Evolutionary conservation across 1,140 invertebrate species (phyloP), one percentile per base, ranked within the genome.

Genomic region (Microvelia longipes): DNA sequence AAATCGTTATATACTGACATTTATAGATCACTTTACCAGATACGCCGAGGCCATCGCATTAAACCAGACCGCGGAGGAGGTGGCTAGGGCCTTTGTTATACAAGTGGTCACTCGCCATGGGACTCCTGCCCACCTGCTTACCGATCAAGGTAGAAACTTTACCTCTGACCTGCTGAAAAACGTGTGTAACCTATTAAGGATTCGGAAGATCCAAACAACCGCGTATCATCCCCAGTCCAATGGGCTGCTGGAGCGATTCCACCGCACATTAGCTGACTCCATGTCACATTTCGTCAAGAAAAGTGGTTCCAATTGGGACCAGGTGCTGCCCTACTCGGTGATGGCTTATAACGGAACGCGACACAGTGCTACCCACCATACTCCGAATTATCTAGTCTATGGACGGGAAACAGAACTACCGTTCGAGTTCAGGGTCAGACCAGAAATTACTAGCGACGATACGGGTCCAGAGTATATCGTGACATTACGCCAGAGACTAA

Each of bases 81-180:
- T 50, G 35, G 19, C 35, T 50, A 50, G 19, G 5, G 19, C 35
- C 35, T 19, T 50, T 19, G 19, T 50, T 5, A 50, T 5, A 19
- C 19, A 5, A 19, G 5, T 11, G 5, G 35, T 50, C 19, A 5
- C 74, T 1, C 73, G 77, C 15, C 82, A 77, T 72, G 80, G 81
- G 1, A 29, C 70, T 1, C 79, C 79, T 1, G 2, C 25, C 0
- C 61, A 26, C 24, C 76, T 82, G 13, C 81, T 77, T 0, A 79
- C 78, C 0, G 81, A 83, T 70, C 76, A 27, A 74, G 75, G 35
- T 75, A 0, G 29, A 71, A 1, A 78, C 81, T 72, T 81, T 80
- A 63, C 76, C 78, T 50, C 73, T 74, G 1, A 24, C 69, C 0
- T 29, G 80, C 1, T 80, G 79, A 29, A 69, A 71, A 5, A 1